Percentiles rank a stretch among this genome's conserved stretches.
Evolutionary conservation across 35 echinoderm and acorn worm species (phyloP).

Genomic region (Anneissia japonica): DNA sequence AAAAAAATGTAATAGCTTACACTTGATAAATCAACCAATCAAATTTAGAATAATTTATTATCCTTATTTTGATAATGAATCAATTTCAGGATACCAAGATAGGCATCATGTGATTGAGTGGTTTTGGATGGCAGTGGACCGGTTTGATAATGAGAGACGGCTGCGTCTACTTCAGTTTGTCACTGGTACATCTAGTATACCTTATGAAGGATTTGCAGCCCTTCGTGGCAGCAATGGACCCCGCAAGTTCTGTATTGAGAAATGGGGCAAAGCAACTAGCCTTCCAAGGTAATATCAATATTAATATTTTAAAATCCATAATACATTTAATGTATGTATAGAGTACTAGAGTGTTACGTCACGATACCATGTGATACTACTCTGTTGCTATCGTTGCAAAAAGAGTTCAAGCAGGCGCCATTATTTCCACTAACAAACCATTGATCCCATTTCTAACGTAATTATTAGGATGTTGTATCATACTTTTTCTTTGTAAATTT

Average conservation of each 20-base stretch:
- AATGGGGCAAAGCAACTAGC: conserved; percentile 80
- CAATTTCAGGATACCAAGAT: conserved; percentile 75
- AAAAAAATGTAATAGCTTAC: too few species aligned
- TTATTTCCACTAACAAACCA: too few species aligned
- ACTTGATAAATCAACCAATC: too few species aligned
- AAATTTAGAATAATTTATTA: not conserved
- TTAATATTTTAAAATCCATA: not conserved
- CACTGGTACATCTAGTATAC: conserved; percentile 95
- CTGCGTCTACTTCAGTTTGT: conserved; percentile 92
- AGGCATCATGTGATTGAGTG: conserved; percentile 92
- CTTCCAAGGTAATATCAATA: conserved; percentile 60
- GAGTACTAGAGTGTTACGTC: too few species aligned
- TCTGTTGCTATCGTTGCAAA: too few species aligned
- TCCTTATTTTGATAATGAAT: not conserved
- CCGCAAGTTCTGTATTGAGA: conserved; percentile 94
- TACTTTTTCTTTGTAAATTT: too few species aligned
- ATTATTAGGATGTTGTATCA: too few species aligned
- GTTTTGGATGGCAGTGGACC: conserved; percentile 94
- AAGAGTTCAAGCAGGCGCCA: too few species aligned
- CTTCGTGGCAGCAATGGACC: conserved; percentile 93
- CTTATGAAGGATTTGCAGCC: conserved; percentile 94
- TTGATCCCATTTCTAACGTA: too few species aligned
- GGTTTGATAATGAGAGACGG: conserved; percentile 91
- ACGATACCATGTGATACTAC: too few species aligned
- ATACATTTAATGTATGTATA: too few species aligned